Conservation (phyloP, 2,797 vertebrate genomes). For the Lates japonicus region DNA sequence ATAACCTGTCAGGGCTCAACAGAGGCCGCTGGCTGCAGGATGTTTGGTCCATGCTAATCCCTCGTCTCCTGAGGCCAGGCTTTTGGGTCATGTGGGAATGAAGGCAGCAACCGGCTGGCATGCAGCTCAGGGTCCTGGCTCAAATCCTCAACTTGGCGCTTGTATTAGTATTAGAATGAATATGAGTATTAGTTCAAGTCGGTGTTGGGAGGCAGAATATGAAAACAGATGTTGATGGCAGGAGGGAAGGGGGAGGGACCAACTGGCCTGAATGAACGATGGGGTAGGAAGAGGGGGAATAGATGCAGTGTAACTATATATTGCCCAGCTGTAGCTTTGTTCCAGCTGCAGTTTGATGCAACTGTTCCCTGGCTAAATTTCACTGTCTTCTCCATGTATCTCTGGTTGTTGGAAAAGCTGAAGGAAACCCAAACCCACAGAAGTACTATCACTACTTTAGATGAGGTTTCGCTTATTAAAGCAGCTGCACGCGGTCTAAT, state of each 20-base stretch:
- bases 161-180: conserved; percentile 83
- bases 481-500: conserved; percentile 68
- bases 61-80: conserved; percentile 74
- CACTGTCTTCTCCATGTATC: conserved; percentile 7
- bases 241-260: conserved; percentile 74
- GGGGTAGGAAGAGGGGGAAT: conserved; percentile 35
- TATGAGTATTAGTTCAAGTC: conserved; percentile 83
- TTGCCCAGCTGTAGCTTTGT: conserved; percentile 54
- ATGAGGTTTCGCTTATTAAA: conserved; percentile 76
- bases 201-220: conserved; percentile 85
- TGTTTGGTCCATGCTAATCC: conserved; percentile 79
- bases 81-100: conserved; percentile 82
- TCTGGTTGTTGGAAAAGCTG: conserved; percentile 22
- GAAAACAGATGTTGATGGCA: conserved; percentile 85
- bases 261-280: conserved; percentile 74
- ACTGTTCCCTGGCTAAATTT: conserved; percentile 24
- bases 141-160: conserved; percentile 81
- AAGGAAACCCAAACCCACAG: conserved; percentile 52
- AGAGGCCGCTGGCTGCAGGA: conserved; percentile 68
- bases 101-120: conserved; percentile 79
- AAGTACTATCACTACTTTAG: conserved; percentile 61
- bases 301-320: conserved; percentile 43
- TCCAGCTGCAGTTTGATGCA: conserved; percentile 45
- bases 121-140: conserved; percentile 79
- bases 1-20: conserved; percentile 56